phyloP scores from a whole-genome alignment of 2,888 invertebrate genomes.

The Clusia tigrina region DNA sequence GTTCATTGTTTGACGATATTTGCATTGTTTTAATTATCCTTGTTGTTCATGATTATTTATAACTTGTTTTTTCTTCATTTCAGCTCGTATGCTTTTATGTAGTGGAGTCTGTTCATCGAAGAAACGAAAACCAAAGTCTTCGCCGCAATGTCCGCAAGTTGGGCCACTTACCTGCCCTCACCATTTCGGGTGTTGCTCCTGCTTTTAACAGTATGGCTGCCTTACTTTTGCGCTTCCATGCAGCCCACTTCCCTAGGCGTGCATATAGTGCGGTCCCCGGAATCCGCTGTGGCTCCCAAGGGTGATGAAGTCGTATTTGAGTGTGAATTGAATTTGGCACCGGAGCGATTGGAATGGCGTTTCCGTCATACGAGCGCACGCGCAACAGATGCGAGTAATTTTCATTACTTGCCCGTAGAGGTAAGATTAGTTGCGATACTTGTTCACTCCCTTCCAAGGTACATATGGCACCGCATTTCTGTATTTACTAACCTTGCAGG shows the following conservation, averaged over 20 bases:
- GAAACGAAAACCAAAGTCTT: neutral
- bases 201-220: conserved; percentile 17
- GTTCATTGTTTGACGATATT: neutral
- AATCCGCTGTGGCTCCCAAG: conserved; percentile 80
- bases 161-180: conserved; percentile 8
- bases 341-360: conserved; percentile 81
- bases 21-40: conserved; percentile 27
- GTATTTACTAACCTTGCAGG: conserved; percentile 33
- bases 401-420: conserved; percentile 44
- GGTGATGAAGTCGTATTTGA: conserved; percentile 84
- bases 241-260: conserved; percentile 67
- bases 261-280: conserved; percentile 78
- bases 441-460: too few relatives aligned
- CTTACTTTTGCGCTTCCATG: conserved; percentile 19
- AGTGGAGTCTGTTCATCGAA: neutral
- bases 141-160: neutral
- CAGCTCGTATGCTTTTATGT: conserved; percentile 11
- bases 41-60: conserved; percentile 29
- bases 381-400: conserved; percentile 46
- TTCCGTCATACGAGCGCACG: conserved; percentile 69
- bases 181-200: conserved; percentile 2
- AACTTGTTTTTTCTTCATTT: conserved; percentile 22
- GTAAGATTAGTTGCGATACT: too few relatives aligned
- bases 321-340: conserved; percentile 81
- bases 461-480: too few relatives aligned